Percentiles rank a stretch among this genome's conserved stretches.
Evolutionary conservation across 1,140 invertebrate genomes (phyloP).

Genomic region (Drosophila ananassae): DNA sequence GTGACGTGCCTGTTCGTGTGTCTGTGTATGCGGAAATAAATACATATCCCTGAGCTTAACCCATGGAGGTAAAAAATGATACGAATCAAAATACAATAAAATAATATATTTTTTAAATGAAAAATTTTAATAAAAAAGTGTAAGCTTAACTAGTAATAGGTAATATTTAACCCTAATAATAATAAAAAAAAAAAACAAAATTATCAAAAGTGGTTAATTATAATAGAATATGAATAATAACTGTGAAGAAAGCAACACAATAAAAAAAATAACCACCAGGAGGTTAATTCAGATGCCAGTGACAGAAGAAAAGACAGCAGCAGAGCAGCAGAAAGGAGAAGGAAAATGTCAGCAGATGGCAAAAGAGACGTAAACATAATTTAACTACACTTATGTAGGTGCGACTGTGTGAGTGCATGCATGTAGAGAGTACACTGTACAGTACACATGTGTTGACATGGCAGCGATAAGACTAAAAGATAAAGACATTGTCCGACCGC

Average conservation of each 20-base stretch:
- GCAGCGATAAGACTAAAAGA: constrained; percentile 37
- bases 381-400: constrained; percentile 36
- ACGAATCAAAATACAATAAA: background rate
- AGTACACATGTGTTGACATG: constrained; percentile 48
- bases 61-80: background rate
- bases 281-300: constrained; percentile 20
- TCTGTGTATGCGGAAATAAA: constrained; percentile 21
- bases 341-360: constrained; percentile 39
- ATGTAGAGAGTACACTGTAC: background rate
- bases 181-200: too few relatives aligned
- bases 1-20: constrained; percentile 2
- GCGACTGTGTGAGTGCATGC: constrained; percentile 14
- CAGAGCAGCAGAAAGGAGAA: background rate
- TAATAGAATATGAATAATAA: too few relatives aligned
- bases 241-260: background rate
- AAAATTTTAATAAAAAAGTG: too few relatives aligned
- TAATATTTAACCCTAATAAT: too few relatives aligned
- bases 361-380: constrained; percentile 46
- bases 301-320: constrained; percentile 13
- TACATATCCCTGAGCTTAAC: constrained; percentile 30
- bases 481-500: constrained; percentile 56
- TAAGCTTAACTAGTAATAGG: too few relatives aligned
- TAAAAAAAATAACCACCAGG: background rate
- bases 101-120: background rate
- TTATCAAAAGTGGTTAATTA: too few relatives aligned